Evolutionary conservation across 2,797 vertebrate genomes (phyloP), one percentile per base, ranked within the genome.

Genomic region (Manis javanica): DNA sequence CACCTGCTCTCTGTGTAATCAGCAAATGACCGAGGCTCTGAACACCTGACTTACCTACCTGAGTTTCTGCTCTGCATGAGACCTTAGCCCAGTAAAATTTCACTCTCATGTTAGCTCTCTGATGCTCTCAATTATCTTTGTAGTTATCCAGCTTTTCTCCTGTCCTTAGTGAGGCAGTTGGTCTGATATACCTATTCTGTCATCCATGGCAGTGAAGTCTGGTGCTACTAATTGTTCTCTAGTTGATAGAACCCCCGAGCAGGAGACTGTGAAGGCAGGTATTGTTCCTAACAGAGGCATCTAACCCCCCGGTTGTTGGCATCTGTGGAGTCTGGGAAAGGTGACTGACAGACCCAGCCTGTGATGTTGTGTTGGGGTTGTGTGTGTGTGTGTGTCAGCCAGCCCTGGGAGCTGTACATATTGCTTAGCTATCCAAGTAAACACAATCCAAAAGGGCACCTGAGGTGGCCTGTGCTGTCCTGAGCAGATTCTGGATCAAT

Each of bases 401-500:
- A 71, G 92, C 21, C 64, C 59, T 34, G 26, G 31, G 49, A 53
- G 39, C 82, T 39, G 29, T 10, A 63, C 7, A 1, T 2, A 51
- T 11, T 31, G 90, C 79, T 90, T 69, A n/a, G 66, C 90, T 87
- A 42, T 95, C 89, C 85, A 75, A 92, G 83, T 79, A 95, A 88
- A 93, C 87, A 92, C 11, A 55, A 64, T 26, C 55, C 85, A 14
- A 39, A 63, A 95, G 86, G 93, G 72, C 49, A 42, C 51, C 81
- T 24, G 90, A 61, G 51, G 86, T 91, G 55, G n/a, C 77, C 49
- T 53, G 16, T 19, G 63, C 63, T 42, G 46, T 13, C n/a, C 55
- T 26, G 61, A 92, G 89, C 37, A 77, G 55, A 53, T 19, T 37
- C 55, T 68, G 93, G 93, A 74, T 49, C 21, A 2, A 18, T 84